phyloP scores from a whole-genome alignment of 2,113 vertebrate species.

The Trichomycterus rosablanca region DNA sequence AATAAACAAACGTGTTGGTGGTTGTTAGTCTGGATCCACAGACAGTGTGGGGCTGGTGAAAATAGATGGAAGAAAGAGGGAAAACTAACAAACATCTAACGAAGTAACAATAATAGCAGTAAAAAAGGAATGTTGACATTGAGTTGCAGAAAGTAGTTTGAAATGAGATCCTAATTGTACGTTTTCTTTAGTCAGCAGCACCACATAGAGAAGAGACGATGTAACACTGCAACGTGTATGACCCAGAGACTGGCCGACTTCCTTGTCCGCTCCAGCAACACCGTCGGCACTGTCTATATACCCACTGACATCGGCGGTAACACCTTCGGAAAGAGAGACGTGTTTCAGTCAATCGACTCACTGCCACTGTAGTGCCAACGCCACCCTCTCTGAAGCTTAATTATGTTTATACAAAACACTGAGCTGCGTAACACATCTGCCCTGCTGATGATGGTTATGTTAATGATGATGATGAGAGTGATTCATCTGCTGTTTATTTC shows the following conservation, averaged over 20 bases:
- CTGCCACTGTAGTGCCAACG: conserved; percentile 60
- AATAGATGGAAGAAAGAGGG: no score
- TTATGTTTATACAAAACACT: neutral
- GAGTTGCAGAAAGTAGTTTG: no score
- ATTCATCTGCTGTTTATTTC: conserved; percentile 29
- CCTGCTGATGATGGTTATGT: conserved; percentile 3
- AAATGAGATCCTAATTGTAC: no score
- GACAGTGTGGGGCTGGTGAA: no score
- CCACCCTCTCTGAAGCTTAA: neutral
- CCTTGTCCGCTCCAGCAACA: conserved; percentile 78
- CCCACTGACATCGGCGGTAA: conserved; percentile 81
- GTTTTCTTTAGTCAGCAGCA: conserved; percentile 57
- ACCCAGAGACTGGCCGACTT: conserved; percentile 85
- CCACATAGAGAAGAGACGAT: conserved; percentile 77
- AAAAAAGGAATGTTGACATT: no score
- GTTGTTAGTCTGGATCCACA: no score
- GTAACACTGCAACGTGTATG: conserved; percentile 82
- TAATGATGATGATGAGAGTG: conserved; percentile 13
- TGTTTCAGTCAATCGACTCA: conserved; percentile 45
- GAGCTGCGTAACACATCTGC: neutral
- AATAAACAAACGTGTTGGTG: no score
- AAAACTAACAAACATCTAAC: no score
- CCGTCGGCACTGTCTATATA: conserved; percentile 66
- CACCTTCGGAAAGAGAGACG: conserved; percentile 80
- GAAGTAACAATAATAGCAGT: no score